Evolutionary conservation across 2,113 vertebrate genomes (phyloP), one percentile per base, ranked within the genome.

Genomic region (Phyllopteryx taeniolatus): DNA sequence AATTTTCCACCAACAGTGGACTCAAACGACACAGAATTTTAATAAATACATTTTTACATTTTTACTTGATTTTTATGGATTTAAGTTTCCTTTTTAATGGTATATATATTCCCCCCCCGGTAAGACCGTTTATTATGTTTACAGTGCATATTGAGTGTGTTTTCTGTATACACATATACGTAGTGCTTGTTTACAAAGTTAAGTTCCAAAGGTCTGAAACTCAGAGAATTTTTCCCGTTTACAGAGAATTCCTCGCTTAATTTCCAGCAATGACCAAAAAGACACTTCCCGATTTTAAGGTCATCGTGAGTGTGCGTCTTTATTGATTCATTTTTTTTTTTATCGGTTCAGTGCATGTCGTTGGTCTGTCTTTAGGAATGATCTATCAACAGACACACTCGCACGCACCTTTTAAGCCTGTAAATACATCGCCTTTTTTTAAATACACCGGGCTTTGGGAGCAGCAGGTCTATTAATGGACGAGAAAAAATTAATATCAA

Each of bases 341-440:
- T 72, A 70, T 68, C 59, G 73, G 57, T 68, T 68, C 69, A 84
- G 73, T 57, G 85, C 86, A 86, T 82, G 85, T 67, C 84, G 79
- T 77, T 43, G 43, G 72, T 83, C 78, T 70, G 82, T 87, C 68
- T 71, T 57, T 33, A 75, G 68, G 66, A 69, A 59, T 65, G 4
- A 39, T 39, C 35, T 5, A 76, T 79, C 31, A 2, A 75, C 68
- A 75, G 54, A 81, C 75, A 60, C 49, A 62, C 56, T 65, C 12
- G 74, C 73, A 73, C 83, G 8, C 89, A 87, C 17, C 0, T 86
- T 86, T 71, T 91, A 93, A 92, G 79, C 79, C 82, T 97, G 95
- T 97, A 96, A 92, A 96, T 96, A 96, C 80, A 67, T 91, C 22
- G 88, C 75, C 73, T 91, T 90, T 86, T 91, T 90, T 93, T 7